Conservation (phyloP, 2,797 vertebrate genomes). For the Acipenser ruthenus region DNA sequence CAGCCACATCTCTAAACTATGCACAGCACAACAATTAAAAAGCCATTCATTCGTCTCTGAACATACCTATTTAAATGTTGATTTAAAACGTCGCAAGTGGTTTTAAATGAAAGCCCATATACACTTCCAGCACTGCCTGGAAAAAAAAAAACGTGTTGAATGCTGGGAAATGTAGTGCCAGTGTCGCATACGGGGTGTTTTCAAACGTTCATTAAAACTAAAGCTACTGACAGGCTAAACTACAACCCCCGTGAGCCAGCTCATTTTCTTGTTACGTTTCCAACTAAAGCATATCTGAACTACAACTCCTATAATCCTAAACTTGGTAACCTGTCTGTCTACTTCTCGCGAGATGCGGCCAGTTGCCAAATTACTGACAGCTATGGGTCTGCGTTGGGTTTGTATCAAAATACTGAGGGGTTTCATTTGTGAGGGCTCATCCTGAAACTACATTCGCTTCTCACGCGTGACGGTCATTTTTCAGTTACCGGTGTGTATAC, state of each 20-base stretch:
- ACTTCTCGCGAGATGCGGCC: constrained; percentile 38
- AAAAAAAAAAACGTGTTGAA: constrained; percentile 15
- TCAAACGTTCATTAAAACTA: not conserved
- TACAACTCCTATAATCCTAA: constrained; percentile 10
- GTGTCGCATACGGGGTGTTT: not conserved
- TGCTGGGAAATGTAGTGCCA: constrained; percentile 44
- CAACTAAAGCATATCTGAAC: not conserved
- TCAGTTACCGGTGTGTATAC: constrained; percentile 39
- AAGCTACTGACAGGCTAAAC: constrained; percentile 4
- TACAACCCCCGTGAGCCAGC: constrained; percentile 14
- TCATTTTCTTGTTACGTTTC: constrained; percentile 3
- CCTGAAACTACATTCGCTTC: constrained; percentile 7
- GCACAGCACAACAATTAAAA: no score
- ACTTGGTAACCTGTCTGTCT: not conserved
- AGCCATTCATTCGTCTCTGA: not conserved
- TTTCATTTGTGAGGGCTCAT: constrained; percentile 24
- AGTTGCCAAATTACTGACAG: constrained; percentile 1
- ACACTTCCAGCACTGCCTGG: constrained; percentile 10
- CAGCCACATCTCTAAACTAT: no score
- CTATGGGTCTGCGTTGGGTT: constrained; percentile 28
- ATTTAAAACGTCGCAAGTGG: not conserved
- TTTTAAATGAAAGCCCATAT: constrained; percentile 2
- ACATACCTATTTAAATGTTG: not conserved
- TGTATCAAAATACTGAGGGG: constrained; percentile 46
- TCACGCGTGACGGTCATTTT: constrained; percentile 32